Evolutionary conservation across 2,888 invertebrate species (phyloP), one percentile per base, ranked within the genome.

Genomic region (Amblyjoppa proteus): DNA sequence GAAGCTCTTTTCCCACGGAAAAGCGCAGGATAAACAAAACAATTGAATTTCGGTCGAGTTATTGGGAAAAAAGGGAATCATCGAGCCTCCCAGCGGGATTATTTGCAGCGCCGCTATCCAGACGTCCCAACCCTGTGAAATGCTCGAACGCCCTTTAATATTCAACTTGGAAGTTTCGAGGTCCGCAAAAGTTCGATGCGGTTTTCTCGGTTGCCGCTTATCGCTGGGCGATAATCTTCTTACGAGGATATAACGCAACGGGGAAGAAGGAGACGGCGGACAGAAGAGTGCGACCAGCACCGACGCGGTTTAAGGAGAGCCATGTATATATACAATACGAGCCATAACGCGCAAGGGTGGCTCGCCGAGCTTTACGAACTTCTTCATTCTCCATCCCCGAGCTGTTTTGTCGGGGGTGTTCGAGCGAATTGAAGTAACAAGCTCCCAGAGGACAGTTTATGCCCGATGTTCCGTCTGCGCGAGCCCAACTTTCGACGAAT

Each of bases 371-470:
- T 86, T 83, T 86, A 70, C 80, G 83, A 86, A 86, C 86, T 86
- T 86, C 77, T 83, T 86, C 80, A 77, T 83, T 83, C 77, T 81
- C 69, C 25, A 58, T 4, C 68, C 7, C 31, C 31, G 31, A 41
- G 58, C 79, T 66, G 66, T 79, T 81, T 84, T 84, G 77, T 76
- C 56, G 75, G 74, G 86, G 86, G 86, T 82, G 87, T 85, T 89
- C 87, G 88, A 87, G 91, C 91, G 91, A 91, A 89, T 90, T 90
- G 91, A 91, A 91, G 92, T 94, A 94, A 94, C 93, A 94, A 94
- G 94, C 88, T 94, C 94, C 93, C 94, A 82, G 83, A 91, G 94
- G 94, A 90, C 93, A 92, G 92, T 93, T 94, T 94, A 93, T 89
- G 91, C 90, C 89, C 90, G 90, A 90, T 91, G 90, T 91, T 89